Evolutionary conservation across 2,113 vertebrate species (phyloP), one percentile per base, ranked within the genome.

Genomic region (Pungitius pungitius): DNA sequence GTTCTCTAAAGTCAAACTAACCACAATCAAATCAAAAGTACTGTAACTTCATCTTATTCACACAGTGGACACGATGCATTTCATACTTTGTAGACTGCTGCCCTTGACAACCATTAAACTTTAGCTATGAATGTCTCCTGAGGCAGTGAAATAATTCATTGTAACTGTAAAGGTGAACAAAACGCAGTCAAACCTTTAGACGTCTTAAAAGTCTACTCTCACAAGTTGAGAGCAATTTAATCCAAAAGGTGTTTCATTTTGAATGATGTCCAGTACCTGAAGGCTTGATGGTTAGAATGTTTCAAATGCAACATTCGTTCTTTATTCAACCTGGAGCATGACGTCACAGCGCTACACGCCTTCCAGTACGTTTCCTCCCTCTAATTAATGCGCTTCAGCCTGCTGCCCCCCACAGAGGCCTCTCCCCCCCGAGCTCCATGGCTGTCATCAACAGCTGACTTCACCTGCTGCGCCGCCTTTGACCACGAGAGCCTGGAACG

Each of bases 391-490:
- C 57, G 49, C 9, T 35, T 15, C 8, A 17, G 12, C 22, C 64
- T 62, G 70, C 78, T 77, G 68, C 76, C 78, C 74, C 74, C 65
- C 55, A 65, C 75, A 76, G 78, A 49, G 35, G 60, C 59, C 63
- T 74, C 81, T 72, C 61, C 80, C 69, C n/a, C 67, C 26, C 65
- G 3, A 10, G 9, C 54, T 52, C 6, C 1, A 14, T 14, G 43
- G 49, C 30, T 69, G 84, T 84, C 85, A 82, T 18, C 15, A 79
- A 27, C 81, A 86, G 81, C 86, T 70, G 83, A 81, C 82, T 69
- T 79, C 82, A 87, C 83, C 85, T 88, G 82, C 69, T 62, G 33
- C 39, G 61, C 63, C 69, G 60, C n/a, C n/a, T 24, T 24, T 64
- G 55, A 56, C 47, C 68, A 24, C 57, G 3, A 60, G n/a, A 78